Conservation (phyloP, 2,888 invertebrate species). For the Caenorhabditis wallacei region DNA sequence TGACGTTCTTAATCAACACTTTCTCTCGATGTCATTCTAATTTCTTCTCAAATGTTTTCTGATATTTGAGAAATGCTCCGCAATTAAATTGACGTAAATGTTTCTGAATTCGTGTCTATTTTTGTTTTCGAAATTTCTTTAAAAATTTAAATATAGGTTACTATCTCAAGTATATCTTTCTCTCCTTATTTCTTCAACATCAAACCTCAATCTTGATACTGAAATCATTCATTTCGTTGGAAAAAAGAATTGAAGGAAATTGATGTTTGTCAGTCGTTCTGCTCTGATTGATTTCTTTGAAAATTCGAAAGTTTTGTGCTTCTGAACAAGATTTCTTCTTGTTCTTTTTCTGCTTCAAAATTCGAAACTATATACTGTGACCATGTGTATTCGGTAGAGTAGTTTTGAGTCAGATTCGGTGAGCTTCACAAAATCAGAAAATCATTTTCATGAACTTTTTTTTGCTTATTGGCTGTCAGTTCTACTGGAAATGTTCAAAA, state of each 20-base stretch:
- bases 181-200: conserved; percentile 1
- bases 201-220: conserved; percentile 25
- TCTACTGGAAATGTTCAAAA: no score
- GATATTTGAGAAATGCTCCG: not conserved
- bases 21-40: not conserved
- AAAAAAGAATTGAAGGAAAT: not conserved
- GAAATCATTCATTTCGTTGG: conserved; percentile 10
- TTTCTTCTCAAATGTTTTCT: not conserved
- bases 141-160: conserved; percentile 6
- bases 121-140: conserved; percentile 19
- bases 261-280: conserved; percentile 7
- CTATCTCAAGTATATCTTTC: conserved; percentile 1
- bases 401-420: no score
- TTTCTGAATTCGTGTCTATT: not conserved
- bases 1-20: conserved; percentile 17
- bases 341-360: not conserved
- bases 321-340: not conserved
- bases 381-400: no score
- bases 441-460: no score
- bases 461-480: no score
- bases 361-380: no score
- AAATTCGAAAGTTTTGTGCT: not conserved
- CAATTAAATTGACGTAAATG: conserved; percentile 7
- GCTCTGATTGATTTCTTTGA: conserved; percentile 12
- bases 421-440: no score